Conservation (phyloP, 2,797 vertebrate species). For the Rhynchonycteris naso region DNA sequence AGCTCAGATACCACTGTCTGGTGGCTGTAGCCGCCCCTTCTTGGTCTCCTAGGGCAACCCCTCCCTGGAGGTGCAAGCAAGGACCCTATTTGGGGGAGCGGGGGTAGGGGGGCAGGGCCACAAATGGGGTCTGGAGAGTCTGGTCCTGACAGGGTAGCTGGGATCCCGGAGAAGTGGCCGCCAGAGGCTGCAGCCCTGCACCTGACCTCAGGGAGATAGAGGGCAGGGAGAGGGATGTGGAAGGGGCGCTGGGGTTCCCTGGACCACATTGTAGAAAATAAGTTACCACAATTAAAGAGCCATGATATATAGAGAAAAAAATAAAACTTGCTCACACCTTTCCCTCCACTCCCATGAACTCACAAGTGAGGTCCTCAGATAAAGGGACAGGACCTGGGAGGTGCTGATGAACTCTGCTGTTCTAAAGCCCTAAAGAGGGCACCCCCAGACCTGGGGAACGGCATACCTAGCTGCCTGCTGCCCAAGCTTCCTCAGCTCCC, state of each 20-base stretch:
- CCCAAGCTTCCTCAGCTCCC: neutral
- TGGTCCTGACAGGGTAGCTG: neutral
- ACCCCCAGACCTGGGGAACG: neutral
- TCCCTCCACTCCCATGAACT: neutral
- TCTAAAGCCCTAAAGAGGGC: neutral
- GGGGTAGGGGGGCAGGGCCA: neutral
- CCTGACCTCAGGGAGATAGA: neutral
- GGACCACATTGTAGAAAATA: neutral
- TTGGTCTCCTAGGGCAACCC: constrained; percentile 4
- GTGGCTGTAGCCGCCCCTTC: neutral
- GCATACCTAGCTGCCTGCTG: neutral
- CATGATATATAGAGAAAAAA: neutral
- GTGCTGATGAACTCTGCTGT: neutral
- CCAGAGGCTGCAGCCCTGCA: neutral
- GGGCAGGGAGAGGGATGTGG: neutral
- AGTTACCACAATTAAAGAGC: constrained; percentile 1
- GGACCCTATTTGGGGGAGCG: neutral
- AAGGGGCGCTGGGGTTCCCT: neutral
- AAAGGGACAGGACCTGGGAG: neutral
- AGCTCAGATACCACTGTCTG: neutral
- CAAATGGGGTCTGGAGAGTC: rapidly evolving
- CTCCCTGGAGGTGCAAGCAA: neutral
- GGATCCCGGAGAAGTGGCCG: too few relatives aligned
- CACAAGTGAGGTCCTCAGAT: neutral
- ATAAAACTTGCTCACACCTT: neutral